A percentile compares a stretch with the other conserved stretches of the same genome.
These are phyloP conservation scores for Melanotus villosus DNA, from an alignment of 2,888 invertebrate species.

Conservation along the genomic window DNA sequence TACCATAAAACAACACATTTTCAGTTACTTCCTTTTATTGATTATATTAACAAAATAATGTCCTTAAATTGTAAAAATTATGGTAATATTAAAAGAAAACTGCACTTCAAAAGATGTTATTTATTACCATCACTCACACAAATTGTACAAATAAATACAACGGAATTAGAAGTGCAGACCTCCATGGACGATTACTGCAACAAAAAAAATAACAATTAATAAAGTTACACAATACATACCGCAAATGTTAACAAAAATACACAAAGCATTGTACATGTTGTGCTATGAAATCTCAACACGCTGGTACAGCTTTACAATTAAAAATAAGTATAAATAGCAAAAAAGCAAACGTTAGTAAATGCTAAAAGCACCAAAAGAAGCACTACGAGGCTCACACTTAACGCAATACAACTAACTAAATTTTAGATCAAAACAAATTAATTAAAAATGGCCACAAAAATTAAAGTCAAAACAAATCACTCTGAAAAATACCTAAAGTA, in stretches of 20 bases:
- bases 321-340: background rate
- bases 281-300: background rate
- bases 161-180: constrained; percentile 13
- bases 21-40: no score
- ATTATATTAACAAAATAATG: constrained; percentile 15
- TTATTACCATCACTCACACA: background rate
- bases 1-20: no score
- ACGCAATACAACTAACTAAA: background rate
- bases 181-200: constrained; percentile 9
- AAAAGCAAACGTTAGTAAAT: constrained; percentile 2
- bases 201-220: no score
- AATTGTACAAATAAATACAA: constrained; percentile 20
- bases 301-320: background rate
- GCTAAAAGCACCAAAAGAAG: constrained; percentile 8
- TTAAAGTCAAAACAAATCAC: constrained; percentile 26
- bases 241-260: no score
- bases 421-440: background rate
- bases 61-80: background rate
- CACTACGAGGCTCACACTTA: background rate
- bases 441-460: background rate
- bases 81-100: background rate
- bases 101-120: constrained; percentile 16
- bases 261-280: background rate
- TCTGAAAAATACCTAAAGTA: constrained; percentile 50
- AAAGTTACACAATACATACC: no score